Percentiles rank a stretch among this genome's conserved stretches.
These are phyloP conservation scores for Drosophila meridionalis DNA, from an alignment of 2,888 invertebrate species.

Conservation along the genomic window DNA sequence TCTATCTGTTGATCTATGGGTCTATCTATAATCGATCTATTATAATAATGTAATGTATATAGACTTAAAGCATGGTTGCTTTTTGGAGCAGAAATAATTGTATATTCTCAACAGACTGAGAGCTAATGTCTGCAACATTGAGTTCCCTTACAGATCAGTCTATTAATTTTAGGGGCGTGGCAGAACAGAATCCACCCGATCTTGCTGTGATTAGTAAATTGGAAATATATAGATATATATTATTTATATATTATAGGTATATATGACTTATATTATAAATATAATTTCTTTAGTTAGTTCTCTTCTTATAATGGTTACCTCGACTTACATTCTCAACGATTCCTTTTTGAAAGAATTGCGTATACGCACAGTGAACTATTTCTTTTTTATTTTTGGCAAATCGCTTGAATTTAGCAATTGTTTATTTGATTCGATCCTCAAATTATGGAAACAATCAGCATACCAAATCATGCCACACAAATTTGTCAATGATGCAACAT, in stretches of 20 bases:
- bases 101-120: too few species aligned
- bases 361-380: background rate
- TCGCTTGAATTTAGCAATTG: constrained; percentile 42
- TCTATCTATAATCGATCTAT: too few species aligned
- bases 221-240: background rate
- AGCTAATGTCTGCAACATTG: too few species aligned
- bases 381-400: constrained; percentile 13
- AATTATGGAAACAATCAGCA: constrained; percentile 38
- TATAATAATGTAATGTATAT: too few species aligned
- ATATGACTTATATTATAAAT: too few species aligned
- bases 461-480: constrained; percentile 36
- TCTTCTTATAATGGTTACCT: too few species aligned
- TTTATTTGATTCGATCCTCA: constrained; percentile 31
- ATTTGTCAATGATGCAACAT: constrained; percentile 46
- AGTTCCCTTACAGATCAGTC: background rate
- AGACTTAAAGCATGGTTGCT: too few species aligned
- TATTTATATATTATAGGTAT: too few species aligned
- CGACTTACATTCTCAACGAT: too few species aligned
- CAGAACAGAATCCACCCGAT: background rate
- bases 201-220: background rate
- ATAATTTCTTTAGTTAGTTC: too few species aligned
- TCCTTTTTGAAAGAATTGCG: background rate
- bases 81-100: too few species aligned
- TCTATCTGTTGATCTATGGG: too few species aligned
- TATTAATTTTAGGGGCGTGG: background rate